Evolutionary conservation across 2,888 invertebrate species (phyloP), one percentile per base, ranked within the genome.

Genomic region (Andrena chrysosceles): DNA sequence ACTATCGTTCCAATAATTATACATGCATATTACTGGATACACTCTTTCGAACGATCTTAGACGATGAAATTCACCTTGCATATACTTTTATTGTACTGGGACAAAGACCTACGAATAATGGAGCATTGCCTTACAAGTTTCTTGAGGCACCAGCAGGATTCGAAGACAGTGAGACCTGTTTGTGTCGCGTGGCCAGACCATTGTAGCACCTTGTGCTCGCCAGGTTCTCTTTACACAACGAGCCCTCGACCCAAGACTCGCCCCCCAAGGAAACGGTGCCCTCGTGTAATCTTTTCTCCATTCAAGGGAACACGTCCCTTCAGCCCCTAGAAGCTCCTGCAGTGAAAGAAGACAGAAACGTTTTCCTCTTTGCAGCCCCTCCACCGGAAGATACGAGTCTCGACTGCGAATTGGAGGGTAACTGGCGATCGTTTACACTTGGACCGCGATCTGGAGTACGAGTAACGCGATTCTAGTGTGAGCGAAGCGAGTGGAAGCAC

Each of bases 121-220:
- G 66, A 33, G 54, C 29, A 49, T 48, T 56, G n/a, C 62, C 29
- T 78, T 35, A 23, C 54, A 8, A 35, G 56, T 64, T 82, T 59
- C 83, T 78, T 68, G 26, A 49, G 59, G n/a, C 49, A 59, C 78
- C 16, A 29, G 8, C 48, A 23, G 56, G 56, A 31, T 31, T 54
- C 48, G 63, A 77, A 79, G 68, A 87, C 79, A 90, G 85, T 89
- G 85, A 77, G 75, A 91, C 90, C 91, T 91, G 91, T 81, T 71
- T 48, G 67, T 60, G 83, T 85, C 84, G 84, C 83, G 85, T 86
- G 85, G 75, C 81, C 80, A 75, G 20, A 7, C 83, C 83, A 87
- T 83, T 88, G 86, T 87, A 88, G 85, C 89, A 91, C 91, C 89
- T 91, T 90, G 80, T 89, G 84, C 84, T 75, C 73, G 60, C 52